These are phyloP conservation scores for Euthynnus affinis DNA, from an alignment of 2,797 vertebrate genomes.

Conservation along the genomic window DNA sequence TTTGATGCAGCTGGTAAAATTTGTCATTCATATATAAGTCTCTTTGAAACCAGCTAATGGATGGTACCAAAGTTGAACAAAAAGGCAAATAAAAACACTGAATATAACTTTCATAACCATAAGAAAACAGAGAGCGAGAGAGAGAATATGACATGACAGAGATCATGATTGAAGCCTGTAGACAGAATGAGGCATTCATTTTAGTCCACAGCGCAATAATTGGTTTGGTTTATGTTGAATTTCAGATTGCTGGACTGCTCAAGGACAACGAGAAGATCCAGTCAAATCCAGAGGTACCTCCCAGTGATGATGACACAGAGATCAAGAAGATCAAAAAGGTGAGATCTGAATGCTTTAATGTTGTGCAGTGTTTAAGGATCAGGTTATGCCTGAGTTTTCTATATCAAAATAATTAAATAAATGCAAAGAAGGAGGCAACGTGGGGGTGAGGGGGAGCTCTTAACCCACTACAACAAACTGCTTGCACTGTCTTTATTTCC, in stretches of 20 bases:
- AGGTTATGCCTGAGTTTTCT: background rate
- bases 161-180: constrained; percentile 2
- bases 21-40: background rate
- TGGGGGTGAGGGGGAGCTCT: background rate
- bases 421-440: background rate
- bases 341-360: constrained; percentile 7
- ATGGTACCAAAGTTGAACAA: constrained; percentile 23
- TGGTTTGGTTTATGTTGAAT: constrained; percentile 37
- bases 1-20: constrained; percentile 19
- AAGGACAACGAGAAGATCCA: constrained; percentile 97
- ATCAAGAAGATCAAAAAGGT: constrained; percentile 99
- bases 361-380: background rate
- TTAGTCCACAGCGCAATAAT: background rate
- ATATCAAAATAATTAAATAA: background rate
- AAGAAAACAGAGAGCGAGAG: constrained; percentile 10
- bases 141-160: background rate
- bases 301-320: constrained; percentile 93
- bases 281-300: constrained; percentile 86
- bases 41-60: constrained; percentile 54
- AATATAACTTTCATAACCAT: constrained; percentile 26
- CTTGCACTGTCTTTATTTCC: constrained; percentile 18
- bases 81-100: constrained; percentile 25
- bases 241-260: constrained; percentile 91
- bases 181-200: background rate
- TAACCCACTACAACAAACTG: constrained; percentile 4